Conservation (phyloP, 23 tunicate genomes). For the Halocynthia aurantium region DNA sequence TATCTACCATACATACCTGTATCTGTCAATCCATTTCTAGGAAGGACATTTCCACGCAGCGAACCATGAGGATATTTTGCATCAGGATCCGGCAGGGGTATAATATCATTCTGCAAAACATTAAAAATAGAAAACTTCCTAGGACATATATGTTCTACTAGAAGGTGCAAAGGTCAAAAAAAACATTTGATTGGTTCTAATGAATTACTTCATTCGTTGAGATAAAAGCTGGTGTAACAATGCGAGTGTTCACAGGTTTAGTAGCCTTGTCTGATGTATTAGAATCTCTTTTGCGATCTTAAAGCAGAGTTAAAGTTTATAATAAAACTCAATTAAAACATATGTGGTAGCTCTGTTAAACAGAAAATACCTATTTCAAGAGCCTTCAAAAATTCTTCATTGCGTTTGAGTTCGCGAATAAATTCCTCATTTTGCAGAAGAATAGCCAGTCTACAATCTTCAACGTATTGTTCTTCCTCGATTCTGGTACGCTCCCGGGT, state of each 20-base stretch:
- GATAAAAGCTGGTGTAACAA: too few relatives aligned
- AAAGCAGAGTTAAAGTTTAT: too few relatives aligned
- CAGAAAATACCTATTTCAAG: constrained; percentile 42
- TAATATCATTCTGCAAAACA: neutral
- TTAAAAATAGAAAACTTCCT: too few relatives aligned
- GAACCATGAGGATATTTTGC: constrained; percentile 21
- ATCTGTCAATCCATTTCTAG: constrained; percentile 7
- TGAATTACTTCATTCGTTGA: too few relatives aligned
- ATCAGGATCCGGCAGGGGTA: constrained; percentile 21
- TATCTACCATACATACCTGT: neutral
- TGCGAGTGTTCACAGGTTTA: too few relatives aligned
- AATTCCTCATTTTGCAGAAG: constrained; percentile 82
- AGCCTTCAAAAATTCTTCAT: constrained; percentile 67
- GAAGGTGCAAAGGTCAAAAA: too few relatives aligned
- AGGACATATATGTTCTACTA: too few relatives aligned
- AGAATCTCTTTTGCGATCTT: too few relatives aligned
- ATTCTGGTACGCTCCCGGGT: constrained; percentile 21
- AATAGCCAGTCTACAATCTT: constrained; percentile 64
- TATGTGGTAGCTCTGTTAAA: too few relatives aligned
- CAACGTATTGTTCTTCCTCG: constrained; percentile 63
- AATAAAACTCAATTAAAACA: too few relatives aligned
- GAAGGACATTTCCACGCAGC: neutral
- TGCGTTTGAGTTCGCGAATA: constrained; percentile 53
- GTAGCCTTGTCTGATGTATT: too few relatives aligned
- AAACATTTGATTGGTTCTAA: too few relatives aligned